Evolutionary conservation across 92 coral and sea anemone species (phyloP).

Genomic region (Metridium senile): DNA sequence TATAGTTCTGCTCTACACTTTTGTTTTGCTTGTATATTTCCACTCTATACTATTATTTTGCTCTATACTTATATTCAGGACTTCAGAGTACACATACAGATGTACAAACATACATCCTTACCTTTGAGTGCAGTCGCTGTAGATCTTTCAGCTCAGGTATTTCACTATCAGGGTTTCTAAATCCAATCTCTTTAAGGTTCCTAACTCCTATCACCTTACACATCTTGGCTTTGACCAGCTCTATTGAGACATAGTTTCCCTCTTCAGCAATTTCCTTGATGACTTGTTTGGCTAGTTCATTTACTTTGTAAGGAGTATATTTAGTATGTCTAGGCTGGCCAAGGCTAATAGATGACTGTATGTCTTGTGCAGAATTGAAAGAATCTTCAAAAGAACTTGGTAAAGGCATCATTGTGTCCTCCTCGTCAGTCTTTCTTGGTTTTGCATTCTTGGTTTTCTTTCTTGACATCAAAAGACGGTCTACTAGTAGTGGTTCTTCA

Average conservation of each 20-base stretch:
- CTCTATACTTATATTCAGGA: too few species aligned
- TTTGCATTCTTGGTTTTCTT: background rate
- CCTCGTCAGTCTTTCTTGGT: background rate
- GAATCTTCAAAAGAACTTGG: slow-evolving; percentile 36
- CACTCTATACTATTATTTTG: too few species aligned
- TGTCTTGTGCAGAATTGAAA: slow-evolving; percentile 19
- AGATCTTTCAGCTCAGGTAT: slow-evolving; percentile 75
- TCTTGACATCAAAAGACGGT: background rate
- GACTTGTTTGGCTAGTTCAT: slow-evolving; percentile 54
- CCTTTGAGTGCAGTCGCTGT: slow-evolving; percentile 68
- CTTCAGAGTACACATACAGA: too few species aligned
- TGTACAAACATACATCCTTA: slow-evolving; percentile 15
- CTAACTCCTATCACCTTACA: slow-evolving; percentile 55
- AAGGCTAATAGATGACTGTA: background rate
- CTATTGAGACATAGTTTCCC: slow-evolving; percentile 68
- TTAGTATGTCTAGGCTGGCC: background rate
- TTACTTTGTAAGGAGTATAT: slow-evolving; percentile 35
- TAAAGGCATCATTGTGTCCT: background rate
- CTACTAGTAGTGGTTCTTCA: background rate
- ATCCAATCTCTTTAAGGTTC: slow-evolving; percentile 49
- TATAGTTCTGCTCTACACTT: too few species aligned
- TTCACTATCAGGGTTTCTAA: slow-evolving; percentile 50
- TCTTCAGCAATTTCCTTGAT: slow-evolving; percentile 54
- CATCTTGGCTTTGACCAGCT: slow-evolving; percentile 59
- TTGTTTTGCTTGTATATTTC: too few species aligned